Evolutionary conservation across 2,888 invertebrate species (phyloP).

Genomic region (Phytoseiulus persimilis): DNA sequence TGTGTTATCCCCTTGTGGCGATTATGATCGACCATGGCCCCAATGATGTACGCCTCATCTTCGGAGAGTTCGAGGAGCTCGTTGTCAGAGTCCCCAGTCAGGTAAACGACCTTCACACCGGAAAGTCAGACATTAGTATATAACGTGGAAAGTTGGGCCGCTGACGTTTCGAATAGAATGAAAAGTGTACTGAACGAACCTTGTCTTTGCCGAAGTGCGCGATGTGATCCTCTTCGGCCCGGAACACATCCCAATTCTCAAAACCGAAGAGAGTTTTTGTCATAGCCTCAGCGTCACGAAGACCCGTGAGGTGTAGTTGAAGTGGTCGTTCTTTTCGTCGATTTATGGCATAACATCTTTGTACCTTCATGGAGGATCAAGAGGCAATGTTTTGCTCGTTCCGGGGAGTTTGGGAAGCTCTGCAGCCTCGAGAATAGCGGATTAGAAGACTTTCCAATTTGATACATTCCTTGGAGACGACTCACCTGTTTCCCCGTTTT

Average conservation of each 20-base stretch:
- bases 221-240: neutral
- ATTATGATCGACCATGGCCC: conserved; percentile 22
- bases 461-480: neutral
- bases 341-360: conserved; percentile 24
- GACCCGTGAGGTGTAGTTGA: neutral
- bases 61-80: neutral
- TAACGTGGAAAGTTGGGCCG: neutral
- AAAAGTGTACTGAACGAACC: neutral
- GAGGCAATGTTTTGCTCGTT: neutral
- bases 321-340: conserved; percentile 6
- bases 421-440: too few relatives aligned
- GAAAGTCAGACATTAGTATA: too few relatives aligned
- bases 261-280: conserved; percentile 19
- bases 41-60: neutral
- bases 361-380: neutral
- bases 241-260: conserved; percentile 23
- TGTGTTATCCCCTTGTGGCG: conserved; percentile 6
- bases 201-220: neutral
- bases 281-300: neutral
- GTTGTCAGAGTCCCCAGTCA: conserved; percentile 10
- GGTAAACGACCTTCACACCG: neutral
- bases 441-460: too few relatives aligned
- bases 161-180: neutral
- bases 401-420: too few relatives aligned
- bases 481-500: conserved; percentile 29